Evolutionary conservation across 2,113 vertebrate species (phyloP).

Genomic region (Equus quagga): DNA sequence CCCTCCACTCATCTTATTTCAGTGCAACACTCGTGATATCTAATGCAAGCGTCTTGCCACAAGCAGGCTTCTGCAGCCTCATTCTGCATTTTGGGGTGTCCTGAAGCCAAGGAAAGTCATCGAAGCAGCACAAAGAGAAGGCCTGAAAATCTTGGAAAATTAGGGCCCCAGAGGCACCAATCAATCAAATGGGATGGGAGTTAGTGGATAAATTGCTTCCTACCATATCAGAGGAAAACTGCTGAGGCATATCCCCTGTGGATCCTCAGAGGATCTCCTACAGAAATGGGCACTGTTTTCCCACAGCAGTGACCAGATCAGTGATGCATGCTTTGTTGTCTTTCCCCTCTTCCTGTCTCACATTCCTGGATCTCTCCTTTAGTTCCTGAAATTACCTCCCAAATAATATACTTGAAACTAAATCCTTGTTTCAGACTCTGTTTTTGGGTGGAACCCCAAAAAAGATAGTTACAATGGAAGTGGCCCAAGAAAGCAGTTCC

Average conservation of each 20-base stretch:
- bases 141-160: neutral
- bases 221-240: neutral
- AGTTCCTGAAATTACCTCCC: neutral
- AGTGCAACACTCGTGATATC: fast-evolving
- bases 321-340: fast-evolving
- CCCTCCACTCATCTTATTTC: too few species aligned
- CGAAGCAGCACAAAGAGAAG: neutral
- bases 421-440: neutral
- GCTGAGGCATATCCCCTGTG: fast-evolving
- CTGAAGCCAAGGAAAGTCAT: neutral
- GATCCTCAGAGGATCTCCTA: neutral
- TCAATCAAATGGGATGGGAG: neutral
- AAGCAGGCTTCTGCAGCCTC: neutral
- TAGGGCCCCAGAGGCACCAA: neutral
- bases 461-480: neutral
- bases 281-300: fast-evolving
- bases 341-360: fast-evolving
- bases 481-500: neutral
- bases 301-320: neutral
- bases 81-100: neutral
- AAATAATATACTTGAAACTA: neutral
- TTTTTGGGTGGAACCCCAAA: neutral
- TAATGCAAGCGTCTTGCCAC: too few species aligned
- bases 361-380: neutral
- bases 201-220: neutral